These are phyloP conservation scores for Elephantulus edwardii DNA, from an alignment of 2,113 vertebrate species.

Conservation along the genomic window DNA sequence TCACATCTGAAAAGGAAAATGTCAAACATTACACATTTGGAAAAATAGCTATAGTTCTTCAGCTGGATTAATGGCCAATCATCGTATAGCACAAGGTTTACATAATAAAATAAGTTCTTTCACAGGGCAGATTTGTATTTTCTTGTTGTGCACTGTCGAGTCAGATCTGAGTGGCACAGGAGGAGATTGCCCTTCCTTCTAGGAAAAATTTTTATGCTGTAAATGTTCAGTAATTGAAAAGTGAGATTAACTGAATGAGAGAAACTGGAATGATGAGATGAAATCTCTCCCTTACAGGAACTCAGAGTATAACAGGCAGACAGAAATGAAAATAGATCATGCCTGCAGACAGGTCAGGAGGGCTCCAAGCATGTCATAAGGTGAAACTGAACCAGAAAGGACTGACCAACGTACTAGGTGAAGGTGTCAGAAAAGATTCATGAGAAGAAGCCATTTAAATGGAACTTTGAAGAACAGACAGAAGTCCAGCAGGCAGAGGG, in stretches of 20 bases:
- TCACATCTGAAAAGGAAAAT: constrained; percentile 89
- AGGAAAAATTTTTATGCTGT: not conserved
- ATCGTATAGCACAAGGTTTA: not conserved
- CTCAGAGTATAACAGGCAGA: not conserved
- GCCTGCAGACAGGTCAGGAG: rapidly evolving
- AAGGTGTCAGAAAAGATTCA: not conserved
- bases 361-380: not conserved
- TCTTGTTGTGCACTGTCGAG: too few species aligned
- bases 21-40: constrained; percentile 32
- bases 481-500: not conserved
- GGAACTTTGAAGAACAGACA: not conserved
- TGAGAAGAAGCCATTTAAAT: not conserved
- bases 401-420: not conserved
- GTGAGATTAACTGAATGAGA: not conserved
- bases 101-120: constrained; percentile 1
- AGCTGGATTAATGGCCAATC: not conserved
- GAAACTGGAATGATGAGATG: not conserved
- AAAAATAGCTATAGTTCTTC: constrained; percentile 31
- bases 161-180: too few species aligned
- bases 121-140: not conserved
- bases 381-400: not conserved
- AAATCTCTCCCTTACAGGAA: not conserved
- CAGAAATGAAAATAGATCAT: not conserved
- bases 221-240: not conserved
- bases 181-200: not conserved